Percentiles rank a stretch among this genome's conserved stretches.
Evolutionary conservation across 2,888 invertebrate genomes (phyloP).

Genomic region (Embidobia sp.): DNA sequence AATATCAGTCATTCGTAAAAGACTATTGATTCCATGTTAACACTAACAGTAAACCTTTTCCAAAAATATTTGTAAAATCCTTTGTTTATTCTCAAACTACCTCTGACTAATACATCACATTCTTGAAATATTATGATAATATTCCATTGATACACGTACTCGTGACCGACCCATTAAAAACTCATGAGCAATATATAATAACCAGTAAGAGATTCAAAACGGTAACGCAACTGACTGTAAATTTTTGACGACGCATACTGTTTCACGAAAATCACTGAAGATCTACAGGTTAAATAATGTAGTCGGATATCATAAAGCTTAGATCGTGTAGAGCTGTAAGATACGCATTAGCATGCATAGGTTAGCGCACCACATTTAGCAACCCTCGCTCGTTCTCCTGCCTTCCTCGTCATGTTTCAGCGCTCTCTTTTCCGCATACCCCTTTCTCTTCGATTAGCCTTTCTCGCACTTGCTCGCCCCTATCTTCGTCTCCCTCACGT

Average conservation of each 20-base stretch:
- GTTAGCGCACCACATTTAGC: constrained; percentile 76
- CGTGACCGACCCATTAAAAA: too few species aligned
- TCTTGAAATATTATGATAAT: too few species aligned
- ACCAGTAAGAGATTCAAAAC: background rate
- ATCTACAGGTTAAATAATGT: constrained; percentile 71
- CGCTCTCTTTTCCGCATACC: constrained; percentile 20
- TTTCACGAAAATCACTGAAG: constrained; percentile 45
- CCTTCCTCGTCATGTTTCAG: constrained; percentile 37
- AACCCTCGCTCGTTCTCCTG: constrained; percentile 26
- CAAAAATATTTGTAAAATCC: too few species aligned
- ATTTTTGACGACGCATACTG: constrained; percentile 33
- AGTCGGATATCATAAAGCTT: constrained; percentile 70
- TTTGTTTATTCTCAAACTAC: too few species aligned
- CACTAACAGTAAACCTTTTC: too few species aligned
- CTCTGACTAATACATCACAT: too few species aligned
- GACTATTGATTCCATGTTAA: too few species aligned
- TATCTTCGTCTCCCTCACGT: constrained; percentile 43
- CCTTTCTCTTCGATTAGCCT: constrained; percentile 50
- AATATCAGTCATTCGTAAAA: too few species aligned
- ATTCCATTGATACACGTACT: too few species aligned
- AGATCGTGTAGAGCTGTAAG: constrained; percentile 71
- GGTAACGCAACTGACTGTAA: constrained; percentile 6
- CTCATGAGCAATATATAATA: too few species aligned
- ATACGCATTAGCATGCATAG: constrained; percentile 78
- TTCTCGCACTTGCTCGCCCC: constrained; percentile 47